These are phyloP conservation scores for Dilophus febrilis DNA, from an alignment of 2,888 invertebrate genomes.

Conservation along the genomic window DNA sequence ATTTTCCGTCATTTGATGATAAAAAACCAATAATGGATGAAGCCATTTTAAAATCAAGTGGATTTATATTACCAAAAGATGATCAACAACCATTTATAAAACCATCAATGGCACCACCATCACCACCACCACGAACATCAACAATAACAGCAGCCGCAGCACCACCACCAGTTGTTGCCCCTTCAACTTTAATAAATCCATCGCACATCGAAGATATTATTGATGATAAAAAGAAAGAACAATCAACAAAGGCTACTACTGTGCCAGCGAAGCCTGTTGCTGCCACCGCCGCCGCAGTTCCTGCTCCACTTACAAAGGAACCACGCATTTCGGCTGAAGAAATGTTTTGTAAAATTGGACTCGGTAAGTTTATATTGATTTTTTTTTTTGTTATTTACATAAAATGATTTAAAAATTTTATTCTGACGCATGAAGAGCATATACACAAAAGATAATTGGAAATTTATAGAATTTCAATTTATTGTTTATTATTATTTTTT, in stretches of 20 bases:
- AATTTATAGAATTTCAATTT: too few species aligned
- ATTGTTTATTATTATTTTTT: too few species aligned
- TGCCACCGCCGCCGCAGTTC: background rate
- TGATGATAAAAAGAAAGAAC: background rate
- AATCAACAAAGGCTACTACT: background rate
- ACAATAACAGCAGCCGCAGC: background rate
- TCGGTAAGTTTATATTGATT: constrained; percentile 36
- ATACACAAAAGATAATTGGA: too few species aligned
- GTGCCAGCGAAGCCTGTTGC: constrained; percentile 3
- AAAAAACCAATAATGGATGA: constrained; percentile 5
- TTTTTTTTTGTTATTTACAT: background rate
- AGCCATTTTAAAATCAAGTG: background rate
- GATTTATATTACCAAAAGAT: too few species aligned
- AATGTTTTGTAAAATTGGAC: constrained; percentile 45
- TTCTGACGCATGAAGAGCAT: background rate
- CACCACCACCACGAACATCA: background rate
- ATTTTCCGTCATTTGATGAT: background rate
- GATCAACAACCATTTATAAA: constrained; percentile 2
- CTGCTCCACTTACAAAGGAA: constrained; percentile 12
- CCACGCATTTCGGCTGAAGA: constrained; percentile 36
- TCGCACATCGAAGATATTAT: too few species aligned
- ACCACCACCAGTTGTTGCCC: too few species aligned
- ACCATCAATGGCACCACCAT: constrained; percentile 8
- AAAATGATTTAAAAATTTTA: background rate
- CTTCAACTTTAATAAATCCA: too few species aligned